Conservation (phyloP, 1,140 invertebrate genomes). For the Streblospio benedicti region DNA sequence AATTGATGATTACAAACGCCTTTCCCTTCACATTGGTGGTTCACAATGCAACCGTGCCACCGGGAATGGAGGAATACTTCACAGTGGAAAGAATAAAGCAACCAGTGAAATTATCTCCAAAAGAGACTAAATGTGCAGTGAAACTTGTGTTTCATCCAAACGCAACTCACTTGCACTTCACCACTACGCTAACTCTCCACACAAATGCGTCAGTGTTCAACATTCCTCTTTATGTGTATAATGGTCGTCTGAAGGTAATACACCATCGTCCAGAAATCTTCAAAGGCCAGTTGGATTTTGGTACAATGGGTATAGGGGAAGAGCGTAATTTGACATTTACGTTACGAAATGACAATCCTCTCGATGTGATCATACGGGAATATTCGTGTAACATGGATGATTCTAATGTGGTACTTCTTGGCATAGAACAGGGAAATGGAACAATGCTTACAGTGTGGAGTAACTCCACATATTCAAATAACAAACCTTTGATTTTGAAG, state of each 20-base stretch:
- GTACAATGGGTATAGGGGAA: slow-evolving; percentile 61
- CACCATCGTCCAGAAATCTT: slow-evolving; percentile 48
- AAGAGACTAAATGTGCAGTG: slow-evolving; percentile 53
- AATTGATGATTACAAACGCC: slow-evolving; percentile 60
- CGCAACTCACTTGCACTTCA: slow-evolving; percentile 55
- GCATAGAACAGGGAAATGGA: slow-evolving; percentile 58
- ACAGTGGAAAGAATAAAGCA: slow-evolving; percentile 50
- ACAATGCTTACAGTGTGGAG: slow-evolving; percentile 39
- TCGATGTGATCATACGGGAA: slow-evolving; percentile 53
- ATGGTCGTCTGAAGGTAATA: slow-evolving; percentile 57
- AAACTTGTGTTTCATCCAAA: slow-evolving; percentile 54
- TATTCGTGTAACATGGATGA: slow-evolving; percentile 62
- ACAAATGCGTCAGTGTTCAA: slow-evolving; percentile 65
- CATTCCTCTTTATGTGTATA: slow-evolving; percentile 65
- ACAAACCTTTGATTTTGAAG: slow-evolving; percentile 31
- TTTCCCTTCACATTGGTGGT: slow-evolving; percentile 63
- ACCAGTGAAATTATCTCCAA: slow-evolving; percentile 56
- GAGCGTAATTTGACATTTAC: slow-evolving; percentile 61
- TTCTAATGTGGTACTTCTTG: slow-evolving; percentile 59
- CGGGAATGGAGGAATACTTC: slow-evolving; percentile 56
- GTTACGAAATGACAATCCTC: slow-evolving; percentile 67
- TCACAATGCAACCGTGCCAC: slow-evolving; percentile 59
- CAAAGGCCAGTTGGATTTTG: slow-evolving; percentile 61
- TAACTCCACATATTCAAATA: neutral
- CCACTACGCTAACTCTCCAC: slow-evolving; percentile 57